Percentiles rank a stretch among this genome's conserved stretches.
Conservation (phyloP, 1,140 invertebrate species). For the Diachasmimorpha longicaudata region DNA sequence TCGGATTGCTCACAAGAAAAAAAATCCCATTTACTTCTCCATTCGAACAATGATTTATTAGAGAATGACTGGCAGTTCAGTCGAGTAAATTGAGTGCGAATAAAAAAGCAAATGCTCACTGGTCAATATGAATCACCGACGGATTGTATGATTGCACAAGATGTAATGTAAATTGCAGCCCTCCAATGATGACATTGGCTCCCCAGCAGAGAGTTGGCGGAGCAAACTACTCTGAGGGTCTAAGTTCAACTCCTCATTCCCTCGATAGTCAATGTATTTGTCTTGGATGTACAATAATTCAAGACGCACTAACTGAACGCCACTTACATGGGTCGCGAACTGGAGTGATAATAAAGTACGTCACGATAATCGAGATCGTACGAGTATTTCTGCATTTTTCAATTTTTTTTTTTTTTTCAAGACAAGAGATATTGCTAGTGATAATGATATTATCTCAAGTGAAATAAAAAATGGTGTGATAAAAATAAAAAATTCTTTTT, state of each 20-base stretch:
- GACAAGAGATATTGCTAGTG: background rate
- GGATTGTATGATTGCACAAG: background rate
- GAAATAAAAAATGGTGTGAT: too few species aligned
- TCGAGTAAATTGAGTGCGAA: background rate
- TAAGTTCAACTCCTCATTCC: slow-evolving; percentile 30
- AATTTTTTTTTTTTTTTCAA: background rate
- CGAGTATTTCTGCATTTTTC: background rate
- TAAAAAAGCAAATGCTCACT: background rate
- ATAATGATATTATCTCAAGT: background rate
- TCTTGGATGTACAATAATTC: background rate
- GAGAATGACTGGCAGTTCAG: background rate
- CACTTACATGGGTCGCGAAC: background rate
- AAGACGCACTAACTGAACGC: background rate
- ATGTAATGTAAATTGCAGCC: background rate
- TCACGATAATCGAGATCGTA: background rate
- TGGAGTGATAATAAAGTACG: slow-evolving; percentile 1
- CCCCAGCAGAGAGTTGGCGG: slow-evolving; percentile 39
- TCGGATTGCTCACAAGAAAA: too few species aligned
- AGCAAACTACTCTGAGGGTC: background rate
- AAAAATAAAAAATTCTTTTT: background rate
- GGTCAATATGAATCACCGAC: background rate
- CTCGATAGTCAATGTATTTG: background rate
- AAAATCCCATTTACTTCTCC: too few species aligned
- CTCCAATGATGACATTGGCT: slow-evolving; percentile 18
- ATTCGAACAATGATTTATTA: background rate